Evolutionary conservation across 2,888 invertebrate genomes (phyloP).

Genomic region (Eristalinus aeneus): DNA sequence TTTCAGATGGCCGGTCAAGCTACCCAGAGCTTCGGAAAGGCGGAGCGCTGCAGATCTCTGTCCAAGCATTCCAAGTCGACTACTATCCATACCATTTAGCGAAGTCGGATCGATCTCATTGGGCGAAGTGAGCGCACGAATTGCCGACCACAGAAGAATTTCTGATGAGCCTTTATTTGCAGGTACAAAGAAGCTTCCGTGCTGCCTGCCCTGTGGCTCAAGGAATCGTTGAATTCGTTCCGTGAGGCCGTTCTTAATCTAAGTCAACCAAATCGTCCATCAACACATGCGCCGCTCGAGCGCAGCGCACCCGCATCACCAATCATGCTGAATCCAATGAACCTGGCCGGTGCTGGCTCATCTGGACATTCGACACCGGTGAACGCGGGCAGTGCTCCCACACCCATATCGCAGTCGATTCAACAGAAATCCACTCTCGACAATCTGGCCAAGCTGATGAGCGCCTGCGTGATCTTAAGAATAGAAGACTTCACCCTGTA

Average conservation of each 20-base stretch:
- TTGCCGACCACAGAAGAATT: not conserved
- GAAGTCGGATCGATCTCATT: constrained; percentile 92
- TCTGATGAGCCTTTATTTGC: constrained; percentile 32
- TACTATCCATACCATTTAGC: constrained; percentile 98
- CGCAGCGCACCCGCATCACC: constrained; percentile 78
- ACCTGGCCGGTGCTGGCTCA: constrained; percentile 69
- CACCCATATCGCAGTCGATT: constrained; percentile 83
- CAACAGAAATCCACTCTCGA: constrained; percentile 84
- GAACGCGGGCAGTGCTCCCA: constrained; percentile 74
- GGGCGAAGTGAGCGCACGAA: constrained; percentile 85
- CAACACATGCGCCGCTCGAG: constrained; percentile 79
- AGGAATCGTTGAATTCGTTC: constrained; percentile 90
- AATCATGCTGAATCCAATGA: constrained; percentile 75
- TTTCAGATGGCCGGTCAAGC: constrained; percentile 89
- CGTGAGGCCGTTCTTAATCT: constrained; percentile 88
- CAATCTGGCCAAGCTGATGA: constrained; percentile 93
- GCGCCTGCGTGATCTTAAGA: constrained; percentile 93
- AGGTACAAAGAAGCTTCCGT: constrained; percentile 89
- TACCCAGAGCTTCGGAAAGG: constrained; percentile 93
- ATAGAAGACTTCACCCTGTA: constrained; percentile 95
- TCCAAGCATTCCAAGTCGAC: constrained; percentile 94
- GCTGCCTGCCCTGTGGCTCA: constrained; percentile 92
- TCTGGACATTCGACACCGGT: constrained; percentile 71
- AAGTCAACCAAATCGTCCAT: constrained; percentile 84
- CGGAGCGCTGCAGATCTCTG: constrained; percentile 95